Conservation (phyloP, 2,888 invertebrate genomes). For the Diloba caeruleocephala region DNA sequence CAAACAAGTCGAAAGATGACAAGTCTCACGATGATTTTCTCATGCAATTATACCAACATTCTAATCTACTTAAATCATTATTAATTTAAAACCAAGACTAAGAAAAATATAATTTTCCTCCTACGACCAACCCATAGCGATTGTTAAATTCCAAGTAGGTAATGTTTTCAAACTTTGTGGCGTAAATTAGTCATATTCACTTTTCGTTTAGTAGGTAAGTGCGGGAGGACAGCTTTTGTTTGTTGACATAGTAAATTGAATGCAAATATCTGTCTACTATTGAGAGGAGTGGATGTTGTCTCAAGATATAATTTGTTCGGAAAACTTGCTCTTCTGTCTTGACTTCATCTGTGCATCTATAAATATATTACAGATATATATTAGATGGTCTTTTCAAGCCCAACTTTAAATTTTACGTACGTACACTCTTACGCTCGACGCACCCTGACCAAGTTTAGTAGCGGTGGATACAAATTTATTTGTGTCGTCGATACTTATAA, state of each 20-base stretch:
- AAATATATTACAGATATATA: too few relatives aligned
- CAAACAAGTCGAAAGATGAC: constrained; percentile 13
- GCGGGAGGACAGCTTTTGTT: constrained; percentile 11
- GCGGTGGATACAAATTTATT: too few relatives aligned
- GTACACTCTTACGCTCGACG: too few relatives aligned
- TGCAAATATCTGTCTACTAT: constrained; percentile 37
- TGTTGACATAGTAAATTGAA: constrained; percentile 28
- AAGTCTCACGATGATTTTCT: constrained; percentile 1
- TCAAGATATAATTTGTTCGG: constrained; percentile 1
- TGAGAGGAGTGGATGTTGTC: constrained; percentile 24
- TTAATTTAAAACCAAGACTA: constrained; percentile 12
- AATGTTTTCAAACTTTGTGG: constrained; percentile 6
- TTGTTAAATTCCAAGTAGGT: constrained; percentile 6
- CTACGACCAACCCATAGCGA: not conserved
- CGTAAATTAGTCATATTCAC: not conserved
- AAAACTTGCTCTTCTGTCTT: too few relatives aligned
- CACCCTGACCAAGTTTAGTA: too few relatives aligned
- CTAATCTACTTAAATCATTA: constrained; percentile 20
- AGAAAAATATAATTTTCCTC: constrained; percentile 27
- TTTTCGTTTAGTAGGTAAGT: not conserved
- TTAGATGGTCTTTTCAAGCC: too few relatives aligned
- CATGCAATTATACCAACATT: too few relatives aligned
- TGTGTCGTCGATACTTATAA: too few relatives aligned
- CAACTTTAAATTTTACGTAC: too few relatives aligned
- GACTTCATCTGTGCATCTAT: too few relatives aligned